phyloP scores from a whole-genome alignment of 2,888 invertebrate species.

The Ypsolopha sequella region DNA sequence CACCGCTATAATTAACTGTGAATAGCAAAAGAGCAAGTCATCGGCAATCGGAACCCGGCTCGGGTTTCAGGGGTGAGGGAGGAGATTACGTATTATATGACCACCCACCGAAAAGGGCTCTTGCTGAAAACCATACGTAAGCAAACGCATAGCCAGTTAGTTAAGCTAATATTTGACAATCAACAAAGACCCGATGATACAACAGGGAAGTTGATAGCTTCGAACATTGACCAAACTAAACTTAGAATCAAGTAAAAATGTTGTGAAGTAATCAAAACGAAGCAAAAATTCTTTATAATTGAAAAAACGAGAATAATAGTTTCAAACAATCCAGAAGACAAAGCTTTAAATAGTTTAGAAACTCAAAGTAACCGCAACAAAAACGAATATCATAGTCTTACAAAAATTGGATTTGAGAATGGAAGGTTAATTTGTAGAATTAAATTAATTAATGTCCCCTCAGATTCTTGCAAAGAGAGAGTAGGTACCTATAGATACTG shows the following conservation, averaged over 20 bases:
- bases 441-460: conserved; percentile 63
- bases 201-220: no score
- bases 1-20: conserved; percentile 51
- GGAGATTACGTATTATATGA: conserved; percentile 17
- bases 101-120: conserved; percentile 21
- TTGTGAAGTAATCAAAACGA: no score
- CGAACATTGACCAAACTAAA: no score
- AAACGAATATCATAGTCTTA: conserved; percentile 26
- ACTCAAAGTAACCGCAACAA: conserved; percentile 1
- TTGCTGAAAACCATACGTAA: conserved; percentile 23
- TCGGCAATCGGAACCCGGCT: conserved; percentile 40
- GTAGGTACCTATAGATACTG: conserved; percentile 33
- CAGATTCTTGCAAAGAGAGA: conserved; percentile 37
- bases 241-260: no score
- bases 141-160: conserved; percentile 10
- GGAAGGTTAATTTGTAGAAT: conserved; percentile 38
- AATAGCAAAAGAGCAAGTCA: conserved; percentile 57
- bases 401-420: conserved; percentile 30
- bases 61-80: conserved; percentile 46
- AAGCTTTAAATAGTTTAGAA: not conserved
- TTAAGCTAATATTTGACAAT: not conserved
- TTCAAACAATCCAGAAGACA: no score
- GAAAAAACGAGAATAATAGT: no score
- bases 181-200: not conserved
- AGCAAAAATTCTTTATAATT: no score